phyloP scores from a whole-genome alignment of 2,888 invertebrate species.

The Macrosiphum euphorbiae region DNA sequence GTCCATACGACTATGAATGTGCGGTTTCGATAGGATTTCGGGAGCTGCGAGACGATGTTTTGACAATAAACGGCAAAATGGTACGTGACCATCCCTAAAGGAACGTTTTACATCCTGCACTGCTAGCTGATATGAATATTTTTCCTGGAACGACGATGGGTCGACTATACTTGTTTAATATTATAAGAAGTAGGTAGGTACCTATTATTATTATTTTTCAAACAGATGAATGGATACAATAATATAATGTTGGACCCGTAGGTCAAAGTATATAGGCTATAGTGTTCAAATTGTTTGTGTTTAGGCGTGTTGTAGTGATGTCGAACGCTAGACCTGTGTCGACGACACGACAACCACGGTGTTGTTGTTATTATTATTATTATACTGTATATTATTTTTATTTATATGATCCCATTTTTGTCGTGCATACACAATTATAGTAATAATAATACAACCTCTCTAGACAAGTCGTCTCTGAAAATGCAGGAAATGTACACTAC shows the following conservation, averaged over 20 bases:
- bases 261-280: neutral
- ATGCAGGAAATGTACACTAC: neutral
- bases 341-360: neutral
- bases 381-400: neutral
- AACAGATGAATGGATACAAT: neutral
- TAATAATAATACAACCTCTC: constrained; percentile 9
- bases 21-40: constrained; percentile 50
- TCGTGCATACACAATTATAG: neutral
- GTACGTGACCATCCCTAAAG: constrained; percentile 54
- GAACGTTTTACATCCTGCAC: neutral
- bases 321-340: neutral
- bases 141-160: constrained; percentile 1
- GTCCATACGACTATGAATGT: neutral
- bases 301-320: neutral
- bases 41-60: constrained; percentile 55
- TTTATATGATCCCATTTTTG: neutral
- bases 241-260: neutral
- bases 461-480: neutral
- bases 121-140: neutral
- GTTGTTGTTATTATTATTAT: neutral
- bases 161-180: neutral
- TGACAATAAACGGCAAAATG: constrained; percentile 52
- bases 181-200: neutral
- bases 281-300: neutral
- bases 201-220: neutral